Evolutionary conservation across 2,113 vertebrate species (phyloP).

Genomic region (Abramis brama): DNA sequence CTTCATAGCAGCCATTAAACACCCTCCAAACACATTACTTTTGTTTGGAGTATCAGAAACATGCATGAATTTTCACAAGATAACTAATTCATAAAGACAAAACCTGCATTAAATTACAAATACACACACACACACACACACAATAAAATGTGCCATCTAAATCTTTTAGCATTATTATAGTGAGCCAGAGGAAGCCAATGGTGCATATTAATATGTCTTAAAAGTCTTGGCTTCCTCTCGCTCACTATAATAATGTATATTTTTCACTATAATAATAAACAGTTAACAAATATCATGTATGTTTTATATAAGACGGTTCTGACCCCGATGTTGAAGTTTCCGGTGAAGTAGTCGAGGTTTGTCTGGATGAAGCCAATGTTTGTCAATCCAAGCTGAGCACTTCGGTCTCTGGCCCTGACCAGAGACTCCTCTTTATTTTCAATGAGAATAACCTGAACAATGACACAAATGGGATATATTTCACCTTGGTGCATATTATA

Average conservation of each 20-base stretch:
- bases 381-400: constrained; percentile 82
- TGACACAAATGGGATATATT: not conserved
- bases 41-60: too few relatives aligned
- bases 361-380: constrained; percentile 95
- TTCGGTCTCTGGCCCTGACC: constrained; percentile 85
- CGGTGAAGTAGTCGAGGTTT: constrained; percentile 94
- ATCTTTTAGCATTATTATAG: not conserved
- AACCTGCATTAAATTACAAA: too few relatives aligned
- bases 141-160: not conserved
- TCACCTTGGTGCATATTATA: not conserved
- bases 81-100: too few relatives aligned
- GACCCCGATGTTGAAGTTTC: constrained; percentile 92
- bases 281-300: not conserved
- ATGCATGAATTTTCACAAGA: too few relatives aligned
- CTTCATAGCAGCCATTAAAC: too few relatives aligned
- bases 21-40: too few relatives aligned
- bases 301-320: constrained; percentile 63
- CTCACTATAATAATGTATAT: too few relatives aligned
- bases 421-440: constrained; percentile 98
- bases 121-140: not conserved
- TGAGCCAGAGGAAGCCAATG: not conserved
- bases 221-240: too few relatives aligned
- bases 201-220: not conserved
- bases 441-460: constrained; percentile 86
- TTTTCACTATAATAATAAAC: too few relatives aligned